Percentiles rank a stretch among this genome's conserved stretches.
Evolutionary conservation across 2,113 vertebrate species (phyloP).

Genomic region (Pelecanus crispus): DNA sequence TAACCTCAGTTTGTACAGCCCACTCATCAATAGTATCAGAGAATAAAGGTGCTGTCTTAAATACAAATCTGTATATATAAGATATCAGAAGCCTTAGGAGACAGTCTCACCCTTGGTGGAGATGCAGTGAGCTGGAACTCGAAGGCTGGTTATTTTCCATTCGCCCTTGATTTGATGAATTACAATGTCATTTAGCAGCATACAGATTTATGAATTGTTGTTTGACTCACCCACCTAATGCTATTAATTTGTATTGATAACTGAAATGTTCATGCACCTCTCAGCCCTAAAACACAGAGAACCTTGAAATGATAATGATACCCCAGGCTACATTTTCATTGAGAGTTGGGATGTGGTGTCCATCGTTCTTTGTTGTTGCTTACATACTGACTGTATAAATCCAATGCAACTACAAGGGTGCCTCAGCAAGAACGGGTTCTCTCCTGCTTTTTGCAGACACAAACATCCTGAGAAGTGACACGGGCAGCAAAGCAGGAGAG

Average conservation of each 20-base stretch:
- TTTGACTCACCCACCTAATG: background rate
- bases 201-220: constrained; percentile 38
- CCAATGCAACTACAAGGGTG: background rate
- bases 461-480: background rate
- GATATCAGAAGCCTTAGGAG: background rate
- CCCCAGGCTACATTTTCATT: background rate
- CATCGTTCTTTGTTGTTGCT: background rate
- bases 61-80: background rate
- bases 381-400: background rate
- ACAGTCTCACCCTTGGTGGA: background rate
- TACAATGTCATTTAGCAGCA: constrained; percentile 14
- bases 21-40: background rate
- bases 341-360: background rate
- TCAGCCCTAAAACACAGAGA: background rate
- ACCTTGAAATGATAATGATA: constrained; percentile 7
- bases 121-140: background rate
- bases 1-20: background rate
- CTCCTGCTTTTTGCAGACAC: background rate
- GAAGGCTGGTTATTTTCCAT: constrained; percentile 41
- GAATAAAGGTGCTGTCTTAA: background rate
- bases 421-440: background rate
- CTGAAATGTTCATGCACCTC: background rate
- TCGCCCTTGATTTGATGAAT: constrained; percentile 26
- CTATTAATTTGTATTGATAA: constrained; percentile 31
- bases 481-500: background rate